Evolutionary conservation across 2,113 vertebrate genomes (phyloP), one percentile per base, ranked within the genome.

Genomic region (Benitochromis conjunctus): DNA sequence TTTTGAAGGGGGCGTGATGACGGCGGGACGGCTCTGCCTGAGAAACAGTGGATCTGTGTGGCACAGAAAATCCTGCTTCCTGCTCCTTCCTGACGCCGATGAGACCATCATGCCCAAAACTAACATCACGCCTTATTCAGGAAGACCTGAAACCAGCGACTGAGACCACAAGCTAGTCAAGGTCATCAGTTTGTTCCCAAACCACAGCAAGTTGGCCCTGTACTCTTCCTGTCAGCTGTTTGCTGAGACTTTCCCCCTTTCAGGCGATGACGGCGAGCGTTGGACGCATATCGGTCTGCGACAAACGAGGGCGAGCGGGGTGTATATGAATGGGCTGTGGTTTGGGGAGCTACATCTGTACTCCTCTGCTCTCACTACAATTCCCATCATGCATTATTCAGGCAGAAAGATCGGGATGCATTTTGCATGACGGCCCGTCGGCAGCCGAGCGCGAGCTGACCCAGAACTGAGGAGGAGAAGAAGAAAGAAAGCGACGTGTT

Each of bases 351-450:
- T 84, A 34, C 79, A 74, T 18, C 74, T 56, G 84, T 36, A 19
- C 12, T n/a, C 48, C 38, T 60, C 34, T 4, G 18, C 60, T 62
- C 79, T 80, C 82, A 92, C 91, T 94, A 92, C 89, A 91, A 77
- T 62, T 94, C 91, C 93, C 90, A 92, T 86, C 55, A 91, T 94
- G 90, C 91, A 93, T 92, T 81, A 92, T 88, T 93, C 86, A 92
- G 48, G 58, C 48, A 64, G 87, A 57, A 80, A 60, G 62, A 62
- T 58, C 46, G 82, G 11, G 16, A 71, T 86, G 86, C 86, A 64
- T 85, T 81, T 85, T 82, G 85, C n/a, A 36, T 31, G 77, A 62
- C 7, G 43, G 54, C 9, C n/a, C 6, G 71, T 24, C 21, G 56
- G 84, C 80, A 60, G 54, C 69, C 26, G 53, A 71, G 80, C 24